A percentile compares a stretch with the other conserved stretches of the same genome.
These are phyloP conservation scores for Grallaria varia DNA, from an alignment of 2,113 vertebrate species.

Conservation along the genomic window DNA sequence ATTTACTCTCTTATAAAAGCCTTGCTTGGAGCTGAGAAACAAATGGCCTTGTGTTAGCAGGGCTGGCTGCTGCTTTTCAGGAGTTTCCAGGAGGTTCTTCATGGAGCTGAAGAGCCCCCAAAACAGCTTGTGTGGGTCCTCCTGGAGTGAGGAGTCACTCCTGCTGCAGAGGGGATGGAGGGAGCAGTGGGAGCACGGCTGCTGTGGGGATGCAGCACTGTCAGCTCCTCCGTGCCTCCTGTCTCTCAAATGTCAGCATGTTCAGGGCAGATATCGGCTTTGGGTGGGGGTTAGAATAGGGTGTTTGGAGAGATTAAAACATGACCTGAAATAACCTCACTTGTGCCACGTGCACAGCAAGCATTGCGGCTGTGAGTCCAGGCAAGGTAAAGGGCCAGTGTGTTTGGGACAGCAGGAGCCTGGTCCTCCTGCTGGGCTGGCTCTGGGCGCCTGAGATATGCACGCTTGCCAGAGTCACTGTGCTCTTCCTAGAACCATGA, in stretches of 20 bases:
- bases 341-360: neutral
- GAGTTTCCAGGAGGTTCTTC: neutral
- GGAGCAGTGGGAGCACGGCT: neutral
- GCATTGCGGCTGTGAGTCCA: neutral
- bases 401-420: neutral
- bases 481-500: neutral
- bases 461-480: neutral
- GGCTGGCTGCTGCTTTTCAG: neutral
- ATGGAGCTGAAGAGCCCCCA: neutral
- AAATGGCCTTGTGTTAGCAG: neutral
- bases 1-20: neutral
- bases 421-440: neutral
- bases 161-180: neutral
- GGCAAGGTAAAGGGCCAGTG: neutral
- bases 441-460: neutral
- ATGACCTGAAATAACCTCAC: neutral
- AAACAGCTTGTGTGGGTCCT: neutral
- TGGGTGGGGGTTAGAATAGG: neutral
- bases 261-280: neutral
- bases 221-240: neutral
- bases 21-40: neutral
- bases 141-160: neutral
- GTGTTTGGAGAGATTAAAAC: conserved; percentile 5
- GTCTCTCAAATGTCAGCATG: neutral
- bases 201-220: neutral